Evolutionary conservation across 1,140 invertebrate genomes (phyloP).

Genomic region (Sitobion miscanthi): DNA sequence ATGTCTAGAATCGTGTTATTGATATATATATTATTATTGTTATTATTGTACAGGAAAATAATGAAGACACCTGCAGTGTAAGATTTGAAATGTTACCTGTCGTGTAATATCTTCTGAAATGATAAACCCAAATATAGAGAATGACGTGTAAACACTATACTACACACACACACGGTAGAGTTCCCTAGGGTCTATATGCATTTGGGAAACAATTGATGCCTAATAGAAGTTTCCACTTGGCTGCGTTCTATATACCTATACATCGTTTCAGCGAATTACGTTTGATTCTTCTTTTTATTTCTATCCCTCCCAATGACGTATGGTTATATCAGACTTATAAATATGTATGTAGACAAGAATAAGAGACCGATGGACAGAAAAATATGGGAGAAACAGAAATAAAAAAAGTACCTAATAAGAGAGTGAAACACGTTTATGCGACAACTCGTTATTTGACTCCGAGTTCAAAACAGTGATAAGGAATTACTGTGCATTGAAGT

Average conservation of each 20-base stretch:
- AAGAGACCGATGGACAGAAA: neutral
- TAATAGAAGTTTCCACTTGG: constrained; percentile 24
- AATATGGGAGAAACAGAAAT: neutral
- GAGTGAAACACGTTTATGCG: constrained; percentile 12
- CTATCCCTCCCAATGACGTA: neutral
- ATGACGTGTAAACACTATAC: neutral
- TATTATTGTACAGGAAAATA: neutral
- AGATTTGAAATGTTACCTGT: constrained; percentile 21
- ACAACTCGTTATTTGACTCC: constrained; percentile 13
- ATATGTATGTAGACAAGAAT: neutral
- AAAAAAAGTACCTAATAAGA: neutral
- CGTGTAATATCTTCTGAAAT: neutral
- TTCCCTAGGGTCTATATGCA: neutral
- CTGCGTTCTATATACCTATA: neutral
- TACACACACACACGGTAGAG: neutral
- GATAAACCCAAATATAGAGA: neutral
- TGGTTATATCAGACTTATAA: neutral
- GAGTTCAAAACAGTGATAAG: neutral
- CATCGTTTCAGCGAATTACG: neutral
- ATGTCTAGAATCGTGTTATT: neutral
- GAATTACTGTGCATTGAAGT: neutral
- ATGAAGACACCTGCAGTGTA: neutral
- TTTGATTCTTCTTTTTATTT: neutral
- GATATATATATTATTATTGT: neutral
- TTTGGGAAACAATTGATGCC: constrained; percentile 29